phyloP scores from a whole-genome alignment of 2,888 invertebrate genomes.

The Romanomermis culicivorax region DNA sequence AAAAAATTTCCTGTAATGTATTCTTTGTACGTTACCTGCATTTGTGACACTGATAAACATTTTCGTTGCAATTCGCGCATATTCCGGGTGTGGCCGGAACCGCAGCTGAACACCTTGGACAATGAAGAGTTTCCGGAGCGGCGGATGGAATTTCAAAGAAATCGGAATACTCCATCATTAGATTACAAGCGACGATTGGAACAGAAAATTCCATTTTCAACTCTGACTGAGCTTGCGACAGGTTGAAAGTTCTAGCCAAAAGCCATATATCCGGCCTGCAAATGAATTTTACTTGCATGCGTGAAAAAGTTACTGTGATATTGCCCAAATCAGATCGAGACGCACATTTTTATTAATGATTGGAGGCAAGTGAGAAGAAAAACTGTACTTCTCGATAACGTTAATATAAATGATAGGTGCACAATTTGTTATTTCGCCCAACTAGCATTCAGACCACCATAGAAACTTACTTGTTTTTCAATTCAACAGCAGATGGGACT shows the following conservation, averaged over 20 bases:
- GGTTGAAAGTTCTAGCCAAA: slow-evolving; percentile 70
- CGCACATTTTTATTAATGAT: too few species aligned
- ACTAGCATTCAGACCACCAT: too few species aligned
- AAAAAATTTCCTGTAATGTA: too few species aligned
- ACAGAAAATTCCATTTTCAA: slow-evolving; percentile 75
- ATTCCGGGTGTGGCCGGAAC: slow-evolving; percentile 94
- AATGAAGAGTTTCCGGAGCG: slow-evolving; percentile 52
- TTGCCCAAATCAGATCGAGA: too few species aligned
- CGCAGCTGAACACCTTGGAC: slow-evolving; percentile 55
- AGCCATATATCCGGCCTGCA: slow-evolving; percentile 47
- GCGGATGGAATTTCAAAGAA: slow-evolving; percentile 87
- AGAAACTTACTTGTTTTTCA: slow-evolving; percentile 57
- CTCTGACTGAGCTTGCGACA: slow-evolving; percentile 77
- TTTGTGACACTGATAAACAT: slow-evolving; percentile 96
- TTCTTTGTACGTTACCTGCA: too few species aligned
- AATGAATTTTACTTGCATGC: too few species aligned
- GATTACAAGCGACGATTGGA: slow-evolving; percentile 86
- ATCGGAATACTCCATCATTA: slow-evolving; percentile 94
- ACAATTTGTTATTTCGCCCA: too few species aligned
- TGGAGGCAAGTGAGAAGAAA: too few species aligned
- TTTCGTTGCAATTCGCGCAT: slow-evolving; percentile 88
- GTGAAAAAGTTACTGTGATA: too few species aligned
- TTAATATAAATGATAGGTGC: too few species aligned
- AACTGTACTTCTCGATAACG: too few species aligned
- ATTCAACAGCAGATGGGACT: slow-evolving; percentile 85